Percentiles rank a stretch among this genome's conserved stretches.
These are phyloP conservation scores for Scaptomyza pallida DNA, from an alignment of 1,140 invertebrate species.

Conservation along the genomic window DNA sequence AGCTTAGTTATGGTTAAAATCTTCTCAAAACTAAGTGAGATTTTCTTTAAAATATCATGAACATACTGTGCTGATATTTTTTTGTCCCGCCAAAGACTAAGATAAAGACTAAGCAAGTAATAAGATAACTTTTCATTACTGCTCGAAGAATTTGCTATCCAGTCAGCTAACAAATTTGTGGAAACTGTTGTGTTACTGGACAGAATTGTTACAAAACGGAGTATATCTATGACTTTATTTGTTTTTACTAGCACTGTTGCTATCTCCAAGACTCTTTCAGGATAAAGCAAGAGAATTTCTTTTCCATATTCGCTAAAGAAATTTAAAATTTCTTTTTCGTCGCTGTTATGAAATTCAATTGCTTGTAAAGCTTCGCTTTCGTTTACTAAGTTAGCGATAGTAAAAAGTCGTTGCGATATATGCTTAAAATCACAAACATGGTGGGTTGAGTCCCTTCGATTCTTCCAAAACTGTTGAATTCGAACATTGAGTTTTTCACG, in stretches of 20 bases:
- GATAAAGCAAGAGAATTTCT: slow-evolving; percentile 13
- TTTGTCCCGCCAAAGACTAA: slow-evolving; percentile 38
- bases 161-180: slow-evolving; percentile 24
- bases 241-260: slow-evolving; percentile 19
- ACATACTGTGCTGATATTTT: slow-evolving; percentile 35
- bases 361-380: neutral
- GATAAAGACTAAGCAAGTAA: slow-evolving; percentile 51
- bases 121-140: slow-evolving; percentile 35
- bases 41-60: slow-evolving; percentile 37
- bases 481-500: slow-evolving; percentile 21
- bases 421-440: slow-evolving; percentile 19
- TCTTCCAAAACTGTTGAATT: slow-evolving; percentile 22
- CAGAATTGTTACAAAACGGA: slow-evolving; percentile 53
- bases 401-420: slow-evolving; percentile 7
- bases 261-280: slow-evolving; percentile 16
- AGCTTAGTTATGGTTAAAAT: slow-evolving; percentile 43
- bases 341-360: slow-evolving; percentile 6
- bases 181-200: slow-evolving; percentile 37
- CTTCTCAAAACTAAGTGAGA: slow-evolving; percentile 33
- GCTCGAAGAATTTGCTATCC: slow-evolving; percentile 13
- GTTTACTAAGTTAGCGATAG: slow-evolving; percentile 2
- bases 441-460: neutral
- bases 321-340: slow-evolving; percentile 45
- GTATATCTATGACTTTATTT: slow-evolving; percentile 33
- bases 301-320: slow-evolving; percentile 40